Base-by-base conservation (phyloP, 2,888 invertebrate genomes). In the Artemia sinica region DNA sequence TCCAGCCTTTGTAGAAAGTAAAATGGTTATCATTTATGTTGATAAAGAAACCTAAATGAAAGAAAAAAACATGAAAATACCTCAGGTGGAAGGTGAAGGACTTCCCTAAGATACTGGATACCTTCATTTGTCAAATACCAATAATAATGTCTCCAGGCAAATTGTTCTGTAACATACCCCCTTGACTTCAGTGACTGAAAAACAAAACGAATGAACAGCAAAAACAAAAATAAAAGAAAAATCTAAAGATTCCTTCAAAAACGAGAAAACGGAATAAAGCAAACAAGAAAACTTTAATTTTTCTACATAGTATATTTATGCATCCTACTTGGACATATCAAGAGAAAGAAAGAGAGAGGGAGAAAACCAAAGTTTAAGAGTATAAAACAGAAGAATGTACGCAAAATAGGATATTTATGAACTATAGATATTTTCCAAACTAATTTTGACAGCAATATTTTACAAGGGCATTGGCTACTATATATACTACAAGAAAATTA, bases 51-150 rank as follows among this genome's bases (percentile, higher is more conserved):
- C 28, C 1, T 28, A 28, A 28, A 28, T 2, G 28, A 28, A 28
- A 28, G 28, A 28, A 28, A 28, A 28, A 28, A 28, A 1, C 1
- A 8, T 8, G 12, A n/a, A 67, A 14, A 10, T 74, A 79, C 79
- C 77, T 98, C 98, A 72, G 95, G 88, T 10, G 98, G 97, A 76
- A 99, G 83, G 77, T 98, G 95, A 73, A 99, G 84, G 81, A 89
- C 96, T 76, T 89, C 89, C 73, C 98, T 84, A 73, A 99, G 82
- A 79, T 93, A 97, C 78, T 92, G 91, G 78, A 98, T 97, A 74
- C 98, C 98, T 76, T 96, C 93, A 78, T 98, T 97, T 73, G 95
- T 98, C 74, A 98, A 83, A 80, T 93, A 94, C 96, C 97, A 99
- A 80, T 99, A 99, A 77, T 91, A 98, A 79, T 98, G 97, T 76